Conservation (phyloP, 2,113 vertebrate species). For the Dunckerocampus dactyliophorus region DNA sequence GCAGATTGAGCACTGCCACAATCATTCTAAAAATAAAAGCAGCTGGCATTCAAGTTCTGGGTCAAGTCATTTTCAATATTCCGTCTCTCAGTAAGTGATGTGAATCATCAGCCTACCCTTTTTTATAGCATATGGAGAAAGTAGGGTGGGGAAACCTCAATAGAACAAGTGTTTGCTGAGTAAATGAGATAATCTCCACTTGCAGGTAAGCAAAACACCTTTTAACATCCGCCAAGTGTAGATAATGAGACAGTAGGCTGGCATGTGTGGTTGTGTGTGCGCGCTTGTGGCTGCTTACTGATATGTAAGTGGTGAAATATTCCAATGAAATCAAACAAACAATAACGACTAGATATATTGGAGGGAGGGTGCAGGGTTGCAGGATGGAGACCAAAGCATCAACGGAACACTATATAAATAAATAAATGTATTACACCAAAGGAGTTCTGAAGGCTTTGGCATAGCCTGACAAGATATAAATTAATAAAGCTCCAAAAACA, state of each 20-base stretch:
- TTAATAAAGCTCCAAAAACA: conserved; percentile 68
- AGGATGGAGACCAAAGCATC: conserved; percentile 29
- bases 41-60: conserved; percentile 34
- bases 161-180: conserved; percentile 31
- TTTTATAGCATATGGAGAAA: conserved; percentile 11
- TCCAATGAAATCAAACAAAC: not conserved
- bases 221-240: conserved; percentile 51
- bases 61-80: conserved; percentile 24
- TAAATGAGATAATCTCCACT: conserved; percentile 44
- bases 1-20: conserved; percentile 23
- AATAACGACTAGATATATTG: not conserved
- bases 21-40: conserved; percentile 35
- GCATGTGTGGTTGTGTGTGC: conserved; percentile 6
- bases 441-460: conserved; percentile 51
- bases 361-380: conserved; percentile 5
- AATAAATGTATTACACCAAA: conserved; percentile 55
- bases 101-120: conserved; percentile 5
- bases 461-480: conserved; percentile 63
- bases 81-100: too few species aligned
- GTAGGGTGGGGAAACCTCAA: conserved; percentile 1
- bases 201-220: conserved; percentile 57
- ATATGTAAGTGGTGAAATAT: conserved; percentile 46
- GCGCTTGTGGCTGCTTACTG: conserved; percentile 6
- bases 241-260: conserved; percentile 50
- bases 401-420: conserved; percentile 42